Percentiles rank a stretch among this genome's conserved stretches.
Evolutionary conservation across 2,888 invertebrate genomes (phyloP).

Genomic region (Coelogynopora nodosa): DNA sequence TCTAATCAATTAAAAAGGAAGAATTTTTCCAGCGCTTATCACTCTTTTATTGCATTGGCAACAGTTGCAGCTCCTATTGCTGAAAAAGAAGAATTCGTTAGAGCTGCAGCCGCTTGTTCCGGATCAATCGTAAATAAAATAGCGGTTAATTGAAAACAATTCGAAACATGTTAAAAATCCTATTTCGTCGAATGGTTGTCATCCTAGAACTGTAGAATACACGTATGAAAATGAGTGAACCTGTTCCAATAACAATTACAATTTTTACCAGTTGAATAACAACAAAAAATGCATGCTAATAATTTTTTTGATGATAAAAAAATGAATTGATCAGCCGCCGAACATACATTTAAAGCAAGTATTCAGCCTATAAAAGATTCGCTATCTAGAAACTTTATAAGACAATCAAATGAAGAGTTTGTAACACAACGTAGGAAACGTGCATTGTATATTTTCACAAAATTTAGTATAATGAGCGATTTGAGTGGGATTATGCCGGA

Average conservation of each 20-base stretch:
- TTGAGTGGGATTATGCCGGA: neutral
- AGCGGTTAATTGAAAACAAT: no score
- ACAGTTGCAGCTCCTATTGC: neutral
- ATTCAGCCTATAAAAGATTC: neutral
- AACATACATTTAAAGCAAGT: neutral
- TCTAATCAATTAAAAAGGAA: neutral
- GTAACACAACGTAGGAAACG: neutral
- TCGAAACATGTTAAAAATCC: neutral
- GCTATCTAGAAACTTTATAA: neutral
- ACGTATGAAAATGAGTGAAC: constrained; percentile 10
- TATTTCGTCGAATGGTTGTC: neutral
- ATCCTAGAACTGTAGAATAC: constrained; percentile 11
- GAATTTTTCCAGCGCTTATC: neutral
- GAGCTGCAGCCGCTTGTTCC: neutral
- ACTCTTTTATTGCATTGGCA: constrained; percentile 27
- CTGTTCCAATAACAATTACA: neutral
- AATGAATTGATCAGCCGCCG: neutral
- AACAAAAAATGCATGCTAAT: constrained; percentile 13
- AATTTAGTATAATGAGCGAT: constrained; percentile 12
- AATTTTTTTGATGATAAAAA: neutral
- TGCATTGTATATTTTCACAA: neutral
- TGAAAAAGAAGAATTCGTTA: neutral
- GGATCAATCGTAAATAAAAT: no score
- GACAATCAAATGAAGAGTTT: neutral
- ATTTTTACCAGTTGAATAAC: neutral